Evolutionary conservation across 2,888 invertebrate genomes (phyloP).

Genomic region (Patella caerulea): DNA sequence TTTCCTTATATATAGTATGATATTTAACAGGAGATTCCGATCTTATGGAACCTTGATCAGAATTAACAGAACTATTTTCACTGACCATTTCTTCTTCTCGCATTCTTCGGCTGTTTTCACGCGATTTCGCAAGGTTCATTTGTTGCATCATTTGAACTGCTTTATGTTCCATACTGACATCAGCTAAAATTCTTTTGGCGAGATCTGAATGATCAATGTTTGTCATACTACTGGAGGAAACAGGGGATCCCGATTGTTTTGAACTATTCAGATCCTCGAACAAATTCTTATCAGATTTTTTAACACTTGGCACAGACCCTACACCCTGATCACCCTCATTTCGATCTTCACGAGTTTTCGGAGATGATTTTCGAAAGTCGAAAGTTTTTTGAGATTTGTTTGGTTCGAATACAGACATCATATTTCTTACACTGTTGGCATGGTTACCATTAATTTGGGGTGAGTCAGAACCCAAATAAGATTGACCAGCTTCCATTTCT

Average conservation of each 20-base stretch:
- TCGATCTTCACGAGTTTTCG: neutral
- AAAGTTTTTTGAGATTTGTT: constrained; percentile 31
- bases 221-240: neutral
- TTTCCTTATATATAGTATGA: constrained; percentile 2
- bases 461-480: neutral
- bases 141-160: constrained; percentile 59
- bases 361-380: neutral
- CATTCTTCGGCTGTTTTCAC: constrained; percentile 38
- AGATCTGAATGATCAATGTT: constrained; percentile 53
- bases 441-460: neutral
- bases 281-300: neutral
- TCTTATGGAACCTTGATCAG: neutral
- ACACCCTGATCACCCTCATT: neutral
- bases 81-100: constrained; percentile 33
- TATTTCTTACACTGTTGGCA: constrained; percentile 1
- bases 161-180: constrained; percentile 54
- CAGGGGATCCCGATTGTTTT: neutral
- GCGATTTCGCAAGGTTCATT: constrained; percentile 51
- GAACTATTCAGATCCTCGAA: neutral
- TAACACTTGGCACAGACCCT: neutral
- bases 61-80: constrained; percentile 27
- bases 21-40: neutral
- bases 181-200: constrained; percentile 59
- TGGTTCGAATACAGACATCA: constrained; percentile 30
- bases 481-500: neutral